Conservation (phyloP, 2,113 vertebrate species). For the Toxotes chatareus region DNA sequence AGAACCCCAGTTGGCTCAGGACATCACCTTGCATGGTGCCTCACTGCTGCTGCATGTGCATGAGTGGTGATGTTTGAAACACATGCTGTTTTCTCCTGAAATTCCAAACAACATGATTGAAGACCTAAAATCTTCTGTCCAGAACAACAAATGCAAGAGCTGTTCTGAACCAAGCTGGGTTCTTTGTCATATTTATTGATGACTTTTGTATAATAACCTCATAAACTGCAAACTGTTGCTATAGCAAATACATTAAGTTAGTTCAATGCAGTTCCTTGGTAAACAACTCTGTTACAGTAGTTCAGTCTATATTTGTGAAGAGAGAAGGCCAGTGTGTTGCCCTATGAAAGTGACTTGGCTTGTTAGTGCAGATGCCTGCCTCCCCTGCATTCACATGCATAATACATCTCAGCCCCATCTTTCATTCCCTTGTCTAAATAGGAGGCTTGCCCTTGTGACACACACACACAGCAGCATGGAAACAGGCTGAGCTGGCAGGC, state of each 20-base stretch:
- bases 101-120: no score
- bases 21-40: neutral
- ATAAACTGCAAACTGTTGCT: neutral
- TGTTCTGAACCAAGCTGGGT: neutral
- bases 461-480: slow-evolving; percentile 44
- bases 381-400: slow-evolving; percentile 72
- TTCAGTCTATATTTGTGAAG: slow-evolving; percentile 45
- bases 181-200: neutral
- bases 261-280: neutral
- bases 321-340: slow-evolving; percentile 6
- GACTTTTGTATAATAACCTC: neutral
- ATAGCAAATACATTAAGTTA: slow-evolving; percentile 3
- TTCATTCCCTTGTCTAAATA: slow-evolving; percentile 75
- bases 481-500: slow-evolving; percentile 62
- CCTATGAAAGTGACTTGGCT: slow-evolving; percentile 55
- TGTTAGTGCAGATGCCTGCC: slow-evolving; percentile 69
- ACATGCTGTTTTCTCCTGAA: neutral
- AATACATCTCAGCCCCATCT: slow-evolving; percentile 67
- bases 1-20: neutral
- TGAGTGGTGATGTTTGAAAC: neutral
- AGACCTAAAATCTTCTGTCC: no score
- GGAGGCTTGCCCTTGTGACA: slow-evolving; percentile 60
- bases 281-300: slow-evolving; percentile 6
- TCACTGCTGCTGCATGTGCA: no score
- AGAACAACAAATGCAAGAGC: neutral